These are phyloP conservation scores for Camelus bactrianus DNA, from an alignment of 2,113 vertebrate genomes.

Conservation along the genomic window DNA sequence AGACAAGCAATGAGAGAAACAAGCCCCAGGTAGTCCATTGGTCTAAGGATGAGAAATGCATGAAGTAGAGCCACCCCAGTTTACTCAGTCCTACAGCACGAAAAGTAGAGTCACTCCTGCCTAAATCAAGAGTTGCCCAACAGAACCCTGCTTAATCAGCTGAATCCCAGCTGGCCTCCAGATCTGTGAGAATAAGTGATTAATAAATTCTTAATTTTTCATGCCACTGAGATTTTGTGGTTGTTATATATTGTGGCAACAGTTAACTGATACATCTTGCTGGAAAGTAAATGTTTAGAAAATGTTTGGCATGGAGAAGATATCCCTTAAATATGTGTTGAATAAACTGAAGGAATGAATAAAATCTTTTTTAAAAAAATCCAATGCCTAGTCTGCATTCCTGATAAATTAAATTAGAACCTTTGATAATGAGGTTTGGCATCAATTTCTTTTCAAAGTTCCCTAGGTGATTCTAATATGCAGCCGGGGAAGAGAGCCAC, in stretches of 20 bases:
- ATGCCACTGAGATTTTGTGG: background rate
- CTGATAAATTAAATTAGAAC: constrained; percentile 51
- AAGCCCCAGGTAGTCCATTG: background rate
- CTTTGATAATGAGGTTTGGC: background rate
- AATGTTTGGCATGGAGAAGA: background rate
- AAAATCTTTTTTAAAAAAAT: constrained; percentile 20
- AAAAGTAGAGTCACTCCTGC: background rate
- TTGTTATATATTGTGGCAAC: background rate
- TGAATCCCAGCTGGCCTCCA: background rate
- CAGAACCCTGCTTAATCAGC: background rate
- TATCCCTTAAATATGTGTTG: background rate
- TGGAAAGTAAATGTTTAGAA: constrained; percentile 48
- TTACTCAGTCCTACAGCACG: background rate
- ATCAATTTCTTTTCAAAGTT: background rate
- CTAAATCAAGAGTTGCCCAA: background rate
- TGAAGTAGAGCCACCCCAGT: background rate
- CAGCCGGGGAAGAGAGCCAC: background rate
- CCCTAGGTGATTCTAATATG: background rate
- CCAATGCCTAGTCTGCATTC: background rate
- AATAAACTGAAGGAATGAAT: constrained; percentile 27
- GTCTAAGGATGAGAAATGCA: background rate
- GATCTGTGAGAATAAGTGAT: background rate
- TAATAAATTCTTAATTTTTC: constrained; percentile 36
- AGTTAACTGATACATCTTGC: background rate
- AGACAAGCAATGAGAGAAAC: constrained; percentile 10